A percentile compares a stretch with the other conserved stretches of the same genome.
These are phyloP conservation scores for Leptatherina wallacei DNA, from an alignment of 2,797 vertebrate genomes.

Conservation along the genomic window DNA sequence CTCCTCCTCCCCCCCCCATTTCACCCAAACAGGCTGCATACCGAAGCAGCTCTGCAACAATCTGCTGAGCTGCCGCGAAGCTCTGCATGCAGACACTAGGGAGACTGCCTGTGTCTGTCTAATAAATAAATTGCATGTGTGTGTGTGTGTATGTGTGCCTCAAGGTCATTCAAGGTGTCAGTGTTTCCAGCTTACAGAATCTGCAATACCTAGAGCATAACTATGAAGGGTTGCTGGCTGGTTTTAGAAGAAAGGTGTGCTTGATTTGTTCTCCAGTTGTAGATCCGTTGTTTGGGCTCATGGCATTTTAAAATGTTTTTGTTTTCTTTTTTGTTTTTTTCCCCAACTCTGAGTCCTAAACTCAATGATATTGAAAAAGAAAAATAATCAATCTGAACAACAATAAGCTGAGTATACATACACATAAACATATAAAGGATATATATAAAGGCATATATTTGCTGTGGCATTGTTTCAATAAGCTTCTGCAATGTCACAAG, in stretches of 20 bases:
- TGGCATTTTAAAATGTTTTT: neutral
- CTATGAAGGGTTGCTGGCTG: slow-evolving; percentile 26
- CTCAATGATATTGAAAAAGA: neutral
- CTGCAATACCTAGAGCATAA: slow-evolving; percentile 42
- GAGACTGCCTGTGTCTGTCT: slow-evolving; percentile 47
- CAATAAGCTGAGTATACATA: neutral
- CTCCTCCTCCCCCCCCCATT: slow-evolving; percentile 6
- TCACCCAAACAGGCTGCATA: slow-evolving; percentile 64
- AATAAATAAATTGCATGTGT: slow-evolving; percentile 55
- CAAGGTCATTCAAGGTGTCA: slow-evolving; percentile 17
- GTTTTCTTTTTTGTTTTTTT: neutral
- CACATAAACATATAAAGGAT: no score
- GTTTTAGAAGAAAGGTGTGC: slow-evolving; percentile 11
- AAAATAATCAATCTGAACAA: neutral
- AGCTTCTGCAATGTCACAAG: no score
- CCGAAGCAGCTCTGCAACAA: slow-evolving; percentile 57
- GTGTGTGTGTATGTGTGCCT: slow-evolving; percentile 8
- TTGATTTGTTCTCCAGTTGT: neutral
- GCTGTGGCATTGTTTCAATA: no score
- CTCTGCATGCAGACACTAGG: slow-evolving; percentile 42
- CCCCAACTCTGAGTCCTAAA: neutral
- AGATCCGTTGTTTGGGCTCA: neutral
- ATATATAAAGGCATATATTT: no score
- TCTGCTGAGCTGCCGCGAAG: slow-evolving; percentile 62
- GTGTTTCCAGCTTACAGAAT: slow-evolving; percentile 12